Evolutionary conservation across 2,113 vertebrate genomes (phyloP), one percentile per base, ranked within the genome.

Genomic region (Acrocephalus kingi): DNA sequence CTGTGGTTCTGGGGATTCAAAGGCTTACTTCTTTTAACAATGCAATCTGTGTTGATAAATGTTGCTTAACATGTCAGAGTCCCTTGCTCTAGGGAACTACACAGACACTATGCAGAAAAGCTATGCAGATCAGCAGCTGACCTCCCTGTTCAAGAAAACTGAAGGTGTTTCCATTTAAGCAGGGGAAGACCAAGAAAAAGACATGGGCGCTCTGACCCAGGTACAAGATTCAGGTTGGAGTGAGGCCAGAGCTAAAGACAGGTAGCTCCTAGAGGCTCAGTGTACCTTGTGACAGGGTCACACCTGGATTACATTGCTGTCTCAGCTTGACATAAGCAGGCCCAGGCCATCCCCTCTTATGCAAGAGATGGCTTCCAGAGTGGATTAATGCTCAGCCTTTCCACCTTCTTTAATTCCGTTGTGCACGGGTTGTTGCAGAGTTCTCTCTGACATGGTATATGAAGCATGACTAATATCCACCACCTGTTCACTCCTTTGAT

Each of bases 21-120:
- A 78, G 76, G 33, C 55, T 88, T 90, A 54, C 61, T 64, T 89
- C 56, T 92, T 90, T 75, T 81, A 93, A 93, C 64, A 89, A 41
- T 1, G 1, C 61, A 61, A 90, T 79, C 48, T 80, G 22, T 51
- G 73, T n/a, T 76, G 73, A 94, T 73, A 71, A 10, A 3, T 86
- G 88, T 67, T 91, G 20, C 37, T 88, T 80, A 67, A 80, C 51
- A 59, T 73, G 4, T 30, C 72, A 75, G 27, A 7, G 25, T 39
- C 68, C n/a, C 68, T 72, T 3, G 2, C 52, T 84, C 64, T 16
- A 48, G n/a, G 23, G 23, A 88, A 23, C 62, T 73, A 69, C 10
- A 6, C 0, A 2, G 22, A 69, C 49, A 37, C 46, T 62, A 35
- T 15, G 31, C 39, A 64, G 61, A 72, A 59, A 77, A 71, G 20